These are phyloP conservation scores for Zaprionus gabonicus DNA, from an alignment of 1,140 invertebrate species.

Conservation along the genomic window DNA sequence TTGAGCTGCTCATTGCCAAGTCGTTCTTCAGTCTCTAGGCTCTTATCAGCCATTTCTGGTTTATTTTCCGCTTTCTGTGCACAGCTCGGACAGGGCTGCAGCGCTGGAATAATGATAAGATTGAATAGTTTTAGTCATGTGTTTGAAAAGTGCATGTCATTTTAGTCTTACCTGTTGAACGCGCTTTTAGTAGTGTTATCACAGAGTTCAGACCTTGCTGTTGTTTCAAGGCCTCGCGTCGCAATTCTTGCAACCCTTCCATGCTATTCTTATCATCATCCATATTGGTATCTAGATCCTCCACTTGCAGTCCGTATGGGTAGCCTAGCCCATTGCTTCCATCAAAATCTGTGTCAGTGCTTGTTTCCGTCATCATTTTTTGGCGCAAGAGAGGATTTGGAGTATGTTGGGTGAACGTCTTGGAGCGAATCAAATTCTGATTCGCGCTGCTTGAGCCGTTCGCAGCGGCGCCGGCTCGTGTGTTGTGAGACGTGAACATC, in stretches of 20 bases:
- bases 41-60: constrained; percentile 83
- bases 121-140: background rate
- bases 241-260: constrained; percentile 87
- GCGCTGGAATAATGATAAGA: constrained; percentile 40
- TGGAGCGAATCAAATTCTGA: constrained; percentile 86
- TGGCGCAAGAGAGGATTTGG: constrained; percentile 85
- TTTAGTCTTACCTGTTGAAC: constrained; percentile 49
- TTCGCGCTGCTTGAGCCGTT: constrained; percentile 37
- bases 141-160: background rate
- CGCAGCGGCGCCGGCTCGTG: background rate
- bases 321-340: constrained; percentile 86
- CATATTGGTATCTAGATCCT: constrained; percentile 86
- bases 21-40: constrained; percentile 78
- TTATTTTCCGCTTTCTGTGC: constrained; percentile 67
- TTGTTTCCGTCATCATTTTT: constrained; percentile 86
- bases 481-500: constrained; percentile 9
- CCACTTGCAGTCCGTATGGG: constrained; percentile 87
- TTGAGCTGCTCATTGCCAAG: constrained; percentile 52
- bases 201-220: constrained; percentile 87
- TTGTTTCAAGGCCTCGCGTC: constrained; percentile 87
- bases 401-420: constrained; percentile 87
- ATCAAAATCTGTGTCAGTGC: constrained; percentile 89
- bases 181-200: constrained; percentile 73
- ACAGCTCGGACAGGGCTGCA: constrained; percentile 71
- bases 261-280: constrained; percentile 88